These are phyloP conservation scores for Drosophila mayri DNA, from an alignment of 1,140 invertebrate species.

Conservation along the genomic window DNA sequence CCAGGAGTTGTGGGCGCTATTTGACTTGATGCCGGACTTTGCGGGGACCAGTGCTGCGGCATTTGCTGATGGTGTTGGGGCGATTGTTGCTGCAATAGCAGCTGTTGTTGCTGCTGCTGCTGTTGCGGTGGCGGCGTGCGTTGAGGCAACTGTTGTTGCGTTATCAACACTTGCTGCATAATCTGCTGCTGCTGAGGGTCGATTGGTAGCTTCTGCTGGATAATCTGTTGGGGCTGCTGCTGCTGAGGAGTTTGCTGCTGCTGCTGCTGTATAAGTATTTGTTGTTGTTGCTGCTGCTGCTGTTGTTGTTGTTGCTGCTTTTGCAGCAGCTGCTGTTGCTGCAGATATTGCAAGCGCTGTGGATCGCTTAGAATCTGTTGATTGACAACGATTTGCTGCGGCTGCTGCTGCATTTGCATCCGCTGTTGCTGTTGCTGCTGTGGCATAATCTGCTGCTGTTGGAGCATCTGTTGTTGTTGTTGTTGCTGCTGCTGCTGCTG, in stretches of 20 bases:
- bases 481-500: constrained; percentile 85
- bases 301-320: constrained; percentile 69
- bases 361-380: constrained; percentile 78
- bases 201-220: constrained; percentile 51
- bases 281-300: constrained; percentile 60
- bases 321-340: constrained; percentile 73
- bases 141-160: constrained; percentile 74
- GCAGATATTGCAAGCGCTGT: constrained; percentile 76
- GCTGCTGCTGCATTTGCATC: constrained; percentile 69
- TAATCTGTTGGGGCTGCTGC: constrained; percentile 51
- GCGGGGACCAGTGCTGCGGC: constrained; percentile 71
- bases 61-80: constrained; percentile 72
- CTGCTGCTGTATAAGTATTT: constrained; percentile 74
- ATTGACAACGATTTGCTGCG: constrained; percentile 81
- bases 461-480: constrained; percentile 78
- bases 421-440: constrained; percentile 66
- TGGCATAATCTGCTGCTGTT: constrained; percentile 73
- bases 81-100: constrained; percentile 73
- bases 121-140: constrained; percentile 76
- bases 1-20: constrained; percentile 66
- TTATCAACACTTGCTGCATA: constrained; percentile 79
- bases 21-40: constrained; percentile 69
- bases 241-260: constrained; percentile 65
- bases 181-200: constrained; percentile 66
- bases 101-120: constrained; percentile 64